Evolutionary conservation across 2,113 vertebrate species (phyloP), one percentile per base, ranked within the genome.

Genomic region (Mandrillus leucophaeus): DNA sequence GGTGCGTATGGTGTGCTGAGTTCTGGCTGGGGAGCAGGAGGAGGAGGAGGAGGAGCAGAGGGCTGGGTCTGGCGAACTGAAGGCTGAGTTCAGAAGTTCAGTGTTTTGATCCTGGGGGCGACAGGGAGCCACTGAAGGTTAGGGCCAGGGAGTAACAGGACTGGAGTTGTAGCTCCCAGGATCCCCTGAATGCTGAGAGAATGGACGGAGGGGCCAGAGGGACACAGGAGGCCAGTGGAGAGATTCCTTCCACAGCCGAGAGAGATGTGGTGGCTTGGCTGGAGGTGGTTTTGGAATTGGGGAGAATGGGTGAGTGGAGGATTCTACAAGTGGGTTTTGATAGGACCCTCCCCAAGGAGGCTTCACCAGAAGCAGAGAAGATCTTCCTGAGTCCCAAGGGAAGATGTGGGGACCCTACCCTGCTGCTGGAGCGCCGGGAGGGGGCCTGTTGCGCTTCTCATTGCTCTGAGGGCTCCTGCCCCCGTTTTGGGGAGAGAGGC

Each of bases 251-350:
- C 0, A 4, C 5, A 12, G n/a, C 35, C 17, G 4, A 20, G 50
- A 55, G 16, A 22, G 76, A 18, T 0, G 17, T 1, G 0, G 11
- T 1, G 35, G 43, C 8, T 1, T 8, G 43, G 3, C 9, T 0
- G 3, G 25, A 8, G 66, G 2, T 0, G 9, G 76, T 52, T 43
- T 6, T 57, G 55, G 22, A 43, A 6, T 9, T 2, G 16, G 50
- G 43, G 5, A 9, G 4, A 1, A 10, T 9, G 4, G 40, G 17
- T 6, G 43, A 43, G 59, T 14, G 43, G 85, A 23, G 35, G 14
- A 23, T 9, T 6, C 25, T 17, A 13, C 61, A 2, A 10, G 35
- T 6, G 48, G 20, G 1, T 1, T 45, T 30, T 4, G 25, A 23
- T 8, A 1, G 30, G 27, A 32, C 7, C 27, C 32, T 45, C n/a